Conservation (phyloP, 2,888 invertebrate species). For the Heliconius ismenius region DNA sequence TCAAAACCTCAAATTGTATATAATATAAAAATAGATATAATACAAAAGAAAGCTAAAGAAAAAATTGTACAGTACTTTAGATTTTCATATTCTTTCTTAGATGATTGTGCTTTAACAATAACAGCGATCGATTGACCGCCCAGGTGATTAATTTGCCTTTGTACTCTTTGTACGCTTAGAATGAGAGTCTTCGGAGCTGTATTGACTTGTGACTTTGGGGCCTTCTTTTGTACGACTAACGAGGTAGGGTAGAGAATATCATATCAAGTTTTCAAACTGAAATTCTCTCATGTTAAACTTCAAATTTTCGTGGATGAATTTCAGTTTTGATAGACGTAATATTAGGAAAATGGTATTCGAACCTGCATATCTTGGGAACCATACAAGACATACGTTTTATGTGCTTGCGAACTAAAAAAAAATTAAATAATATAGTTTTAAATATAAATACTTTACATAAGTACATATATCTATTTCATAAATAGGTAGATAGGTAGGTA, state of each 20-base stretch:
- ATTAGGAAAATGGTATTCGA: too few species aligned
- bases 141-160: conserved; percentile 40
- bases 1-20: not conserved
- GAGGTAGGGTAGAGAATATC: conserved; percentile 17
- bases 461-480: too few species aligned
- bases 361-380: too few species aligned
- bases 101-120: conserved; percentile 27
- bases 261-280: not conserved
- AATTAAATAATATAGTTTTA: too few species aligned
- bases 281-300: not conserved
- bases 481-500: too few species aligned
- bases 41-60: conserved; percentile 5
- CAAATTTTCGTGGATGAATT: not conserved
- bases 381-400: too few species aligned
- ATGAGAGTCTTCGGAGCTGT: conserved; percentile 28
- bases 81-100: conserved; percentile 22
- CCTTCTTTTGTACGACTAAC: conserved; percentile 34
- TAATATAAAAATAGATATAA: not conserved
- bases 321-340: too few species aligned
- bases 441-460: too few species aligned
- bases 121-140: conserved; percentile 35
- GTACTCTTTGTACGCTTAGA: conserved; percentile 33
- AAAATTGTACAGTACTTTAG: not conserved
- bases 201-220: conserved; percentile 32
- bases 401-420: too few species aligned